Evolutionary conservation across 2,888 invertebrate genomes (phyloP).

Genomic region (Drosophila cognata): DNA sequence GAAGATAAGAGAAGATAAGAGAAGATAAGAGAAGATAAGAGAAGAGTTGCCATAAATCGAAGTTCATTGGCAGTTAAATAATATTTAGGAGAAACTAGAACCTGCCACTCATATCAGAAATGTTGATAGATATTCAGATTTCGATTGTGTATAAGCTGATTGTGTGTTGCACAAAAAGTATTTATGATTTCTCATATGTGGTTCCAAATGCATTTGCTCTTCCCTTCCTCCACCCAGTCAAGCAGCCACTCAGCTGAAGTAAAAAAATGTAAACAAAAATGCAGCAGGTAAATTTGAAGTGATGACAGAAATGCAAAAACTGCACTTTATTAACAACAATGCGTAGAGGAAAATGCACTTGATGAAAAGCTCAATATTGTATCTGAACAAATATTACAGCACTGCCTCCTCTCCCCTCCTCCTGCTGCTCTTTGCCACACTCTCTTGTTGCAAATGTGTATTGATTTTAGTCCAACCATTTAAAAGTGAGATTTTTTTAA

Average conservation of each 20-base stretch:
- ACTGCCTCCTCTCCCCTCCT: neutral
- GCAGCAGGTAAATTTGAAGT: slow-evolving; percentile 28
- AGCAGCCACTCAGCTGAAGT: neutral
- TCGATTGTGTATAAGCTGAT: neutral
- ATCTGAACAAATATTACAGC: slow-evolving; percentile 3
- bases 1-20: neutral
- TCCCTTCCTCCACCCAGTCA: neutral
- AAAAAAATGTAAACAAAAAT: slow-evolving; percentile 16
- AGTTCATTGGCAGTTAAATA: neutral
- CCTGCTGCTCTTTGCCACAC: neutral
- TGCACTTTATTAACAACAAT: slow-evolving; percentile 12
- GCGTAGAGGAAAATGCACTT: slow-evolving; percentile 9
- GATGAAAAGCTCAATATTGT: slow-evolving; percentile 25
- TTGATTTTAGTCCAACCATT: slow-evolving; percentile 31
- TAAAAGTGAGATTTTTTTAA: slow-evolving; percentile 31
- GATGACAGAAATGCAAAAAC: neutral
- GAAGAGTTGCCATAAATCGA: neutral
- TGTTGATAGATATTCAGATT: neutral
- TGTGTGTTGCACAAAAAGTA: neutral
- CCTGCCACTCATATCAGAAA: neutral
- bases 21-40: neutral
- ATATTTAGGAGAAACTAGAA: neutral
- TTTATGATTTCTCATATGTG: neutral
- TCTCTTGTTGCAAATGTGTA: slow-evolving; percentile 18
- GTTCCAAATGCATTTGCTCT: neutral